Evolutionary conservation across 1,140 invertebrate species (phyloP).

Genomic region (Anastrepha ludens): DNA sequence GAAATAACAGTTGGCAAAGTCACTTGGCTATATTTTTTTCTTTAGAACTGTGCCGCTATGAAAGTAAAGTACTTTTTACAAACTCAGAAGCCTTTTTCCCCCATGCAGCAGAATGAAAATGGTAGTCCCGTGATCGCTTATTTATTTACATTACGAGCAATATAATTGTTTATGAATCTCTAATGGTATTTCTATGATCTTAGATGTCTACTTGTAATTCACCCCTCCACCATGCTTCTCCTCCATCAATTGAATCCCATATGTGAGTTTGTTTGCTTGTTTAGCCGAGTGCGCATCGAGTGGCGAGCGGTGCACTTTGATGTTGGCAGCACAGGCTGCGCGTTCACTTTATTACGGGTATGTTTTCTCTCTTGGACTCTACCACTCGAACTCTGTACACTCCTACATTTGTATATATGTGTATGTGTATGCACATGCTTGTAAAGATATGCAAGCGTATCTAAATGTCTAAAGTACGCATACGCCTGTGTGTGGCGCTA

Average conservation of each 20-base stretch:
- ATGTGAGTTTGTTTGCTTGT: background rate
- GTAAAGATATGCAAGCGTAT: background rate
- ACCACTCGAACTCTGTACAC: background rate
- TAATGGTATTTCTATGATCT: background rate
- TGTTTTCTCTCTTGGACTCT: background rate
- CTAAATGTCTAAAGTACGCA: too few species aligned
- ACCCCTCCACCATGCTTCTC: too few species aligned
- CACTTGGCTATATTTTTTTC: too few species aligned
- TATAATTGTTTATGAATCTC: background rate
- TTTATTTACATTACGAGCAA: background rate
- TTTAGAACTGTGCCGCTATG: too few species aligned
- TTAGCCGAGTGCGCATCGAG: background rate
- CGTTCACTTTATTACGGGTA: background rate
- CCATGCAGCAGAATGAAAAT: too few species aligned
- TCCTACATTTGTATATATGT: background rate
- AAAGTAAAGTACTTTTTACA: too few species aligned
- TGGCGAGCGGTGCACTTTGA: slow-evolving; percentile 10
- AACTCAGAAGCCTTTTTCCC: too few species aligned
- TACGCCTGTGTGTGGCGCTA: slow-evolving; percentile 15
- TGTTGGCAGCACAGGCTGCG: background rate
- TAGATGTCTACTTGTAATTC: slow-evolving; percentile 16
- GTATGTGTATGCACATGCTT: background rate
- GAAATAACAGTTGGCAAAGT: too few species aligned
- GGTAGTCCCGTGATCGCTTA: too few species aligned
- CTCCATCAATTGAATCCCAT: background rate